Evolutionary conservation across 2,113 vertebrate genomes (phyloP).

Genomic region (Oncorhynchus mykiss): DNA sequence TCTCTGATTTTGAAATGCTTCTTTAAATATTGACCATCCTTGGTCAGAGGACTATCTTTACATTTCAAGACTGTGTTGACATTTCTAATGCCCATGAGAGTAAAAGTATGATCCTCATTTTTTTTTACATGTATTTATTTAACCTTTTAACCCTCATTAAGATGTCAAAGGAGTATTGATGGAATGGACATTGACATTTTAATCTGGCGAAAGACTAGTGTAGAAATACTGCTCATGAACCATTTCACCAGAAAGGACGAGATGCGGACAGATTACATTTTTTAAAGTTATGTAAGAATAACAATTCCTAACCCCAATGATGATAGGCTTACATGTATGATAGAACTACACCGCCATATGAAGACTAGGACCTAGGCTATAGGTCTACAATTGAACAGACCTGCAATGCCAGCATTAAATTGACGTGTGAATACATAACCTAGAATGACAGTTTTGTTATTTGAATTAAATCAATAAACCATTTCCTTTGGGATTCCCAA

Average conservation of each 20-base stretch:
- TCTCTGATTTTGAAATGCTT: slow-evolving; percentile 23
- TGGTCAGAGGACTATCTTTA: slow-evolving; percentile 8
- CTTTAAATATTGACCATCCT: slow-evolving; percentile 30
- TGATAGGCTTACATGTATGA: no score
- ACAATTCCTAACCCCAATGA: no score
- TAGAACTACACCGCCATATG: no score
- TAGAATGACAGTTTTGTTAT: not conserved
- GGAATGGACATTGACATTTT: not conserved
- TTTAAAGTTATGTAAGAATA: no score
- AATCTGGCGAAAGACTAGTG: not conserved
- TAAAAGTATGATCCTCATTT: not conserved
- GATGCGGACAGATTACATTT: no score
- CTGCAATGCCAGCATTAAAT: not conserved
- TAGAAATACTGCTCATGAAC: not conserved
- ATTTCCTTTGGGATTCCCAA: not conserved
- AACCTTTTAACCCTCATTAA: not conserved
- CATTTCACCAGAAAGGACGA: no score
- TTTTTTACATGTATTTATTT: not conserved
- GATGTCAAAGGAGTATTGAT: not conserved
- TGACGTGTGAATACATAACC: not conserved
- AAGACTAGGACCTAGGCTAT: not conserved
- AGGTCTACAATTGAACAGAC: not conserved
- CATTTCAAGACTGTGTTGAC: slow-evolving; percentile 17
- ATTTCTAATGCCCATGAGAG: slow-evolving; percentile 39
- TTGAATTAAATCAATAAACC: not conserved